These are phyloP conservation scores for Eudasyphora cyanicolor DNA, from an alignment of 2,888 invertebrate species.

Conservation along the genomic window DNA sequence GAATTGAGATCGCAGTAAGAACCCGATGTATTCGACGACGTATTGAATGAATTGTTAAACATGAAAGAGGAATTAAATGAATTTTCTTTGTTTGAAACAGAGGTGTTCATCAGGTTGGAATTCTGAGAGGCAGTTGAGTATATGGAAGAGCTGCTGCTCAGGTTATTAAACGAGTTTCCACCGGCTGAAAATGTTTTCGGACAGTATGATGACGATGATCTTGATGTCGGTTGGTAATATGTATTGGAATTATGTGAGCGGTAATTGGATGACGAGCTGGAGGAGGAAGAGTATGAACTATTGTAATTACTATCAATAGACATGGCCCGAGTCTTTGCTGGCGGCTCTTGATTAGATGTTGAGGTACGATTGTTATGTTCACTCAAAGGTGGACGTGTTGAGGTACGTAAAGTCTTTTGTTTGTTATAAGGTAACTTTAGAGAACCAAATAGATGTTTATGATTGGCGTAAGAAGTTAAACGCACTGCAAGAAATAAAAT, in stretches of 20 bases:
- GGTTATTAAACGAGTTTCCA: slow-evolving; percentile 53
- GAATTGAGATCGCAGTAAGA: slow-evolving; percentile 58
- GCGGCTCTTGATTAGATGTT: slow-evolving; percentile 65
- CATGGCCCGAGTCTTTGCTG: slow-evolving; percentile 72
- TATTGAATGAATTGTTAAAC: slow-evolving; percentile 58
- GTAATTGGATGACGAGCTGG: slow-evolving; percentile 22
- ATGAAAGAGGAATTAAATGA: slow-evolving; percentile 72
- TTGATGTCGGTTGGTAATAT: slow-evolving; percentile 42
- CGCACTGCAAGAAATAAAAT: slow-evolving; percentile 46
- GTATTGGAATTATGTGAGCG: slow-evolving; percentile 42
- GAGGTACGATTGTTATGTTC: slow-evolving; percentile 70
- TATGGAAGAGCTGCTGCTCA: slow-evolving; percentile 68
- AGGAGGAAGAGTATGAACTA: slow-evolving; percentile 32
- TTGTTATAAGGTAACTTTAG: slow-evolving; percentile 70
- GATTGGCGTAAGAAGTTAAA: slow-evolving; percentile 56
- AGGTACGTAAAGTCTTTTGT: slow-evolving; percentile 66
- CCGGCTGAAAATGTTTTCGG: slow-evolving; percentile 45
- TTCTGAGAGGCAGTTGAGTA: slow-evolving; percentile 68
- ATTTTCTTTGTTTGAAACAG: slow-evolving; percentile 75
- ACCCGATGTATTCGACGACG: slow-evolving; percentile 53
- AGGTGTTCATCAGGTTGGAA: slow-evolving; percentile 71
- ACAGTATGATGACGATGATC: slow-evolving; percentile 52
- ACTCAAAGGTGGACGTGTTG: slow-evolving; percentile 67
- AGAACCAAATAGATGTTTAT: slow-evolving; percentile 70
- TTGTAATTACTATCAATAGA: slow-evolving; percentile 66